These are phyloP conservation scores for Galbula dea DNA, from an alignment of 2,113 vertebrate genomes.

Conservation along the genomic window DNA sequence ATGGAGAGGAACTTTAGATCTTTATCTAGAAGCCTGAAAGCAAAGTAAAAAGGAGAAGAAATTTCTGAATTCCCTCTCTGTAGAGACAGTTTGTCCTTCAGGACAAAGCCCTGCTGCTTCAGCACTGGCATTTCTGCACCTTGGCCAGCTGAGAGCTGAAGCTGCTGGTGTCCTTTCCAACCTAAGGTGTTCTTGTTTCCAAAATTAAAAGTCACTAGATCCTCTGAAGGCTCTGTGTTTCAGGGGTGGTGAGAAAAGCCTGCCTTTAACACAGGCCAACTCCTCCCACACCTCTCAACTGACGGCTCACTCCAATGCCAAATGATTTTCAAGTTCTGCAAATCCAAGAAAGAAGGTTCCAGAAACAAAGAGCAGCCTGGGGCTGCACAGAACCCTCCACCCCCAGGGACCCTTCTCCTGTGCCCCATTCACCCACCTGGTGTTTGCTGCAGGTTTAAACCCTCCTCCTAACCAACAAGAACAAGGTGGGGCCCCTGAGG, in stretches of 20 bases:
- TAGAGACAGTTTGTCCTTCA: slow-evolving; percentile 27
- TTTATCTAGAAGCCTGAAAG: slow-evolving; percentile 28
- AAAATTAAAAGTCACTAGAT: slow-evolving; percentile 41
- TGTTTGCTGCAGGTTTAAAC: neutral
- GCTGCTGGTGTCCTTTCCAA: slow-evolving; percentile 18
- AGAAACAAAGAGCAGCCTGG: neutral
- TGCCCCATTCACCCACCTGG: neutral
- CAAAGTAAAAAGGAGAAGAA: neutral
- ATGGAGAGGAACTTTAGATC: neutral
- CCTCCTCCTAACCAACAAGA: neutral
- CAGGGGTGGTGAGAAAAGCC: slow-evolving; percentile 34
- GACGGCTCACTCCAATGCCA: slow-evolving; percentile 48
- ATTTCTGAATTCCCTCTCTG: neutral
- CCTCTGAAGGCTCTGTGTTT: neutral
- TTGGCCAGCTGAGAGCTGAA: neutral
- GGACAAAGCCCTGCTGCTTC: neutral
- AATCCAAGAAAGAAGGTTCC: slow-evolving; percentile 5
- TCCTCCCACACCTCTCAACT: slow-evolving; percentile 45
- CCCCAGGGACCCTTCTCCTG: neutral
- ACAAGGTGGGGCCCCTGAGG: neutral
- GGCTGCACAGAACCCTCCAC: neutral
- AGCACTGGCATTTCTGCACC: neutral
- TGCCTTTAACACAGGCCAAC: slow-evolving; percentile 42
- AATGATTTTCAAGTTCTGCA: slow-evolving; percentile 17
- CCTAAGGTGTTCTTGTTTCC: slow-evolving; percentile 36